Percentiles rank a stretch among this genome's conserved stretches.
Evolutionary conservation across 2,797 vertebrate genomes (phyloP).

Genomic region (Chelon auratus): DNA sequence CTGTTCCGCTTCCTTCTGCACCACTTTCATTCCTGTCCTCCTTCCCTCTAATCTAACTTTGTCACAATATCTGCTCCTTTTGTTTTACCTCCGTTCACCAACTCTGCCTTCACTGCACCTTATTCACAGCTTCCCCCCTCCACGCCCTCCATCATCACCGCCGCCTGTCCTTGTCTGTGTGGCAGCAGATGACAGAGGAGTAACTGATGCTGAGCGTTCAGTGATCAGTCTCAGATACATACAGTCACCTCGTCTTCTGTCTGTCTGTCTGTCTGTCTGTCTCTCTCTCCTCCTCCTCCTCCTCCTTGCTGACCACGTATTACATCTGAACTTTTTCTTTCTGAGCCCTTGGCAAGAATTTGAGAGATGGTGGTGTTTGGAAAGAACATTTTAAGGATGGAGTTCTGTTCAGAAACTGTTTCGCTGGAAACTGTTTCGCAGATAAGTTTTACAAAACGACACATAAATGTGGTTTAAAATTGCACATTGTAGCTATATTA

Average conservation of each 20-base stretch:
- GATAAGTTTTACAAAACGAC: conserved; percentile 3
- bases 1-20: no score
- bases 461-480: conserved; percentile 4
- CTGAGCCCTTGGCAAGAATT: background rate
- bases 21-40: background rate
- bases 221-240: conserved; percentile 60
- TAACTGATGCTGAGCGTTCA: conserved; percentile 64
- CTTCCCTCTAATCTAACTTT: background rate
- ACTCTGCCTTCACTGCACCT: conserved; percentile 8
- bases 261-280: background rate
- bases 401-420: background rate
- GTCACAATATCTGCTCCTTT: background rate
- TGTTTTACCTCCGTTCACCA: background rate
- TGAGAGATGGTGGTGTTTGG: conserved; percentile 3
- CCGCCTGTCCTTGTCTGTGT: conserved; percentile 26
- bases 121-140: conserved; percentile 4
- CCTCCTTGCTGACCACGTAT: conserved; percentile 10
- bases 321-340: conserved; percentile 14
- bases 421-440: background rate
- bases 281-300: background rate
- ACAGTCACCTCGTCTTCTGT: conserved; percentile 13
- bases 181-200: conserved; percentile 59
- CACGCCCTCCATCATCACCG: conserved; percentile 9
- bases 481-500: conserved; percentile 1
- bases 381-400: conserved; percentile 5